Base-by-base conservation (phyloP, 1,140 invertebrate species). In the Euborellia annulipes region DNA sequence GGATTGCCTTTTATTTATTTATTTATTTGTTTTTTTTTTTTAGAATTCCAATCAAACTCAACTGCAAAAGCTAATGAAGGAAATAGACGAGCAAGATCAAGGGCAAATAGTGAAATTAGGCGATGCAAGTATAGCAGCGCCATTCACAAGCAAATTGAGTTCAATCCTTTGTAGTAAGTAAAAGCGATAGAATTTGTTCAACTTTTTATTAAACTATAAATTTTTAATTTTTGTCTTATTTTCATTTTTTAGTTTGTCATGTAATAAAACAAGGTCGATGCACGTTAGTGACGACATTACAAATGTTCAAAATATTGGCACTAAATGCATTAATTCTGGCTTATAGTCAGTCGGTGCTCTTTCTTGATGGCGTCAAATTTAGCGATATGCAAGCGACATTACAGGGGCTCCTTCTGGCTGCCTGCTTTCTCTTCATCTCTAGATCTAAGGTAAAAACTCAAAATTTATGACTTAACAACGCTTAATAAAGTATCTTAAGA, bases 261-360 rank as follows among this genome's bases (percentile, higher is more conserved):
- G 88, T 99, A 18, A 97, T 99, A 51, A 98, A 98, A 59, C 95
- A 99, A 71, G 96, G 96, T 3, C 75, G 96, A 27, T 99, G 96
- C 63, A 99, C 96, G 0, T 67, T 99, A 32, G 95, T 99, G 0
- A 98, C 94, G 1, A 99, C 96, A 0, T 67, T 99, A 34, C 96
- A 99, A 66, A 99, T 99, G 96, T 99, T 99, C 64, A 99, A 99
- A 73, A 99, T 99, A 53, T 67, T 99, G 30, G 96, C 96, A 0
- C 63, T 99, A n/a, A 98, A 99, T 66, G 94, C 96, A 0, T 72
- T 99, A 1, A 90, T 98, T 46, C 68, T 96, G 34, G 96, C 96
- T 0, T 99, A 99, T 69, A 92, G 91, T 61, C 94, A 98, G 65
- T 98, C 92, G 19, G 95, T 99, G 7, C 70, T 99, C 0, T 99